These are phyloP conservation scores for Parasteatoda tepidariorum DNA, from an alignment of 1,140 invertebrate species.

Conservation along the genomic window DNA sequence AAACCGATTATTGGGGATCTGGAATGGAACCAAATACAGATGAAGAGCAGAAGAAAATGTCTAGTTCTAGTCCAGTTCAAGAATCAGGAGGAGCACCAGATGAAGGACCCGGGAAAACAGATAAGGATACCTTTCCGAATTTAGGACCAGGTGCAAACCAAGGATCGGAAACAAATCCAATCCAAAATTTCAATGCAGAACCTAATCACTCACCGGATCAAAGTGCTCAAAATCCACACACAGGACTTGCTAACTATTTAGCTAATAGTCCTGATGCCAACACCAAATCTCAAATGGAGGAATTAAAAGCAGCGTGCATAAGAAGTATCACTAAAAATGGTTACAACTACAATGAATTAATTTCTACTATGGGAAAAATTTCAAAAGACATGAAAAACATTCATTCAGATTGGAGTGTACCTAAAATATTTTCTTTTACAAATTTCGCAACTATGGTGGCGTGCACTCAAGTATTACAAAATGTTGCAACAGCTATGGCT, in stretches of 20 bases:
- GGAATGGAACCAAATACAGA: not conserved
- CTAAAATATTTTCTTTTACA: not conserved
- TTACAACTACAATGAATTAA: not conserved
- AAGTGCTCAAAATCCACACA: not conserved
- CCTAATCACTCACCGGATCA: not conserved
- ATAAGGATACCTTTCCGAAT: too few species aligned
- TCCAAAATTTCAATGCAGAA: not conserved
- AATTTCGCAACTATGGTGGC: conserved; percentile 6
- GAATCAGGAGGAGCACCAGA: too few species aligned
- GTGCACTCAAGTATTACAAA: not conserved
- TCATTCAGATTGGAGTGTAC: not conserved
- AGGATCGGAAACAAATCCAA: not conserved
- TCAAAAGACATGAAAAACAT: not conserved
- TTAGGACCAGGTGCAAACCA: too few species aligned
- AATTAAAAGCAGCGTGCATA: not conserved
- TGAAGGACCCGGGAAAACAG: too few species aligned
- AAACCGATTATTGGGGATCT: not conserved
- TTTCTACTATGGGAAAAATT: not conserved
- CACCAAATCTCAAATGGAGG: not conserved
- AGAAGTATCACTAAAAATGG: not conserved
- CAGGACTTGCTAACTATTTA: not conserved
- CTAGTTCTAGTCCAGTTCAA: not conserved
- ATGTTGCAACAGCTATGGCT: not conserved
- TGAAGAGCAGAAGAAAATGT: too few species aligned
- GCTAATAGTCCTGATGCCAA: not conserved